phyloP scores from a whole-genome alignment of 1,140 invertebrate genomes.

The Megalonaias nervosa region DNA sequence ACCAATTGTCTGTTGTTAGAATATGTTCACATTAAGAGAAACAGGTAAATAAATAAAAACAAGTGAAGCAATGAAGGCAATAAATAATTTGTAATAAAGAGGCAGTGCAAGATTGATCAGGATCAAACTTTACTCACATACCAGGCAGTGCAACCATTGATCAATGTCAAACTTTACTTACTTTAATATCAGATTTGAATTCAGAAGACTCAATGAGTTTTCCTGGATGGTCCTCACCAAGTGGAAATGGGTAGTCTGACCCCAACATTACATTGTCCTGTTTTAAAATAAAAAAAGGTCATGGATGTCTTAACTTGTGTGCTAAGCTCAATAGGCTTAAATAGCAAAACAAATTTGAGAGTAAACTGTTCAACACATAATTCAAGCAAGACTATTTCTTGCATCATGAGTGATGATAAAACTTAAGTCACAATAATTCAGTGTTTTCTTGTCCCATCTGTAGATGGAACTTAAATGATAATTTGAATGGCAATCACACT shows the following conservation, averaged over 20 bases:
- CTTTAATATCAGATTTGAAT: slow-evolving; percentile 54
- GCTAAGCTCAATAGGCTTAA: background rate
- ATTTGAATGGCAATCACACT: too few species aligned
- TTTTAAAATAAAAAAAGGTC: background rate
- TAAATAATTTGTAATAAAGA: background rate
- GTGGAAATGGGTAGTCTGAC: slow-evolving; percentile 78
- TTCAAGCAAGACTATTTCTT: too few species aligned
- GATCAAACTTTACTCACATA: background rate
- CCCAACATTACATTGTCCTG: slow-evolving; percentile 76
- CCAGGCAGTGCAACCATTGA: background rate
- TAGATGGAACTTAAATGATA: too few species aligned
- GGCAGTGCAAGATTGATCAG: background rate
- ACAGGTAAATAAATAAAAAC: background rate
- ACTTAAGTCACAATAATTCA: too few species aligned
- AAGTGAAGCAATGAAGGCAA: background rate
- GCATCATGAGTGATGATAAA: too few species aligned
- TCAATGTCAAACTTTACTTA: slow-evolving; percentile 20
- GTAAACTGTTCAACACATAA: too few species aligned
- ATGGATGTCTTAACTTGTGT: background rate
- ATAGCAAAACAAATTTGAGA: too few species aligned
- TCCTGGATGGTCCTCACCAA: slow-evolving; percentile 76
- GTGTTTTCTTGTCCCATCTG: too few species aligned
- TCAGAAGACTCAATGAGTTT: slow-evolving; percentile 72
- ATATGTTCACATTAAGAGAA: background rate
- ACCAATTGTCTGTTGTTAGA: background rate